Base-by-base conservation (phyloP, 2,113 vertebrate species). In the Nasalis larvatus region DNA sequence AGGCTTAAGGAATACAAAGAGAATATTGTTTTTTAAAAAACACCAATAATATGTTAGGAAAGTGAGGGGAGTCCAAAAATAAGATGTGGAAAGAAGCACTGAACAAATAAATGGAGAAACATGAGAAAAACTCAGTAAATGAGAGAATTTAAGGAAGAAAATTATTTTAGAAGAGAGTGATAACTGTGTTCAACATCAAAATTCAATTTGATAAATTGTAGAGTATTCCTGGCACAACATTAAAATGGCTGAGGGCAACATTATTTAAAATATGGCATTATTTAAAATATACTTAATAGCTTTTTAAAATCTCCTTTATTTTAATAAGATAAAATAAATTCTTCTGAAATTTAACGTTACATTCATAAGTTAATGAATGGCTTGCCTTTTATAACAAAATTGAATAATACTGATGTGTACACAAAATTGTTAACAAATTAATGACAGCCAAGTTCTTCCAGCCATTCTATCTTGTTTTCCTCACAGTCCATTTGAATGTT, bases 391-490 rank as follows among this genome's bases (percentile, higher is more conserved):
- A 86, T 92, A 96, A 85, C 27, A 80, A 80, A 6, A 84, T 84
- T 87, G 91, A 84, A 68, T 94, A 96, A 87, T 81, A 93, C 30
- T 86, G 30, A 91, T 73, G 23, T 49, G 37, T 86, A 58, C 10
- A 82, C 14, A 92, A 89, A 92, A 89, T 1, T 86, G 7, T 66
- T 74, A 91, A 90, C 11, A 94, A 96, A 77, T 92, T 87, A 89
- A 86, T 80, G 37, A 93, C 12, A 97, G 25, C 21, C 16, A 82
- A 81, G 68, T 73, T 66, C 68, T 91, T 88, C 52, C 7, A 95
- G 66, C 0, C 25, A 76, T 5, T 89, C 40, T 93, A 35, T 77
- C 37, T 66, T 77, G 20, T 80, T 95, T 95, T 84, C 30, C 23
- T 85, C 32, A 82, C 80, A 27, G 21, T 76, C n/a, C 76, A 87